Evolutionary conservation across 2,888 invertebrate genomes (phyloP).

Genomic region (Spisula subtruncata): DNA sequence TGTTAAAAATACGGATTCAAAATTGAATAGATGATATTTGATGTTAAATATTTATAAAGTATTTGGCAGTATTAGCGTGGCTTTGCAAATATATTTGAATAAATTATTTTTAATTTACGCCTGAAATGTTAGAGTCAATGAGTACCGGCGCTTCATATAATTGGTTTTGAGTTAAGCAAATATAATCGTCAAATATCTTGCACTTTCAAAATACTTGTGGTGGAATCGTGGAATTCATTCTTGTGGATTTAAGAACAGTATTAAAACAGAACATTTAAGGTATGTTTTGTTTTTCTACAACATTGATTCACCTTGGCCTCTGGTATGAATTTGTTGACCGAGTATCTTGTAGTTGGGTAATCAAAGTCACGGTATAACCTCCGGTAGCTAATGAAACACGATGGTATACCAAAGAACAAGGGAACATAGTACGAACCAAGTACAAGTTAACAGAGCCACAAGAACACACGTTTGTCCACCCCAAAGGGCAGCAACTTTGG

Average conservation of each 20-base stretch:
- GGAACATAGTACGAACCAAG: too few relatives aligned
- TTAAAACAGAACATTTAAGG: too few relatives aligned
- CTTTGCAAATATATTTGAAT: conserved; percentile 8
- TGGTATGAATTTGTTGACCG: too few relatives aligned
- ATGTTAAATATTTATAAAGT: conserved; percentile 20
- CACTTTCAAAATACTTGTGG: not conserved
- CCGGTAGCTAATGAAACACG: too few relatives aligned
- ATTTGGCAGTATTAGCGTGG: conserved; percentile 6
- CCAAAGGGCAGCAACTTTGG: too few relatives aligned
- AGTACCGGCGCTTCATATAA: not conserved
- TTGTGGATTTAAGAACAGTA: not conserved
- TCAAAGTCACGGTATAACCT: too few relatives aligned
- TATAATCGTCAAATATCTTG: not conserved
- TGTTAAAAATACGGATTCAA: not conserved
- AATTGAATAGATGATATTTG: not conserved
- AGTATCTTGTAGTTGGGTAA: too few relatives aligned
- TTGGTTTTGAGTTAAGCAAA: not conserved
- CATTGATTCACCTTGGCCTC: too few relatives aligned
- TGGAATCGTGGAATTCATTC: not conserved
- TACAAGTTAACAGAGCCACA: too few relatives aligned
- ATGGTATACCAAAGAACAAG: too few relatives aligned
- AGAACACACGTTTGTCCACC: too few relatives aligned
- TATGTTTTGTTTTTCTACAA: too few relatives aligned
- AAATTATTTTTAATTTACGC: not conserved
- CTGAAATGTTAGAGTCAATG: not conserved